These are phyloP conservation scores for Argyra leucocephala DNA, from an alignment of 2,888 invertebrate species.

Conservation along the genomic window DNA sequence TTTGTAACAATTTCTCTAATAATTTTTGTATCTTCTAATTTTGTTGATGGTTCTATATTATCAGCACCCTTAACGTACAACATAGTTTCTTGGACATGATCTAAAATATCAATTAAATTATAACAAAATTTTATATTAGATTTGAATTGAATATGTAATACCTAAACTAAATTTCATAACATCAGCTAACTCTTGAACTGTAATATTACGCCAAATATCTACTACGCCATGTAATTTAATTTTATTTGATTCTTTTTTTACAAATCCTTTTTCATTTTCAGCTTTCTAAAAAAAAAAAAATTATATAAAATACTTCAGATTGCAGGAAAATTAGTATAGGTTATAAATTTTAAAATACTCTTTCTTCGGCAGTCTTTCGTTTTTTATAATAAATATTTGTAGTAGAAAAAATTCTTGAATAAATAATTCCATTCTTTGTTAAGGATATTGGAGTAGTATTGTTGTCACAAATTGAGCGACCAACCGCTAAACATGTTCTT, in stretches of 20 bases:
- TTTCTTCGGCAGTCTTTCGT: constrained; percentile 54
- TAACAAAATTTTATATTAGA: constrained; percentile 8
- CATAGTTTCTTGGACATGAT: constrained; percentile 61
- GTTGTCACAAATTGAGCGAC: not conserved
- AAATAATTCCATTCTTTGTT: not conserved
- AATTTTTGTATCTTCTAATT: constrained; percentile 56
- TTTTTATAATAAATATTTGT: constrained; percentile 46
- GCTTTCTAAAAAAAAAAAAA: constrained; percentile 47
- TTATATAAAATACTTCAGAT: no score
- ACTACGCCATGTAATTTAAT: constrained; percentile 42
- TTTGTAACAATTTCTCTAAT: constrained; percentile 59
- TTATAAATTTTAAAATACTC: constrained; percentile 44
- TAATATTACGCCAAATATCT: constrained; percentile 73
- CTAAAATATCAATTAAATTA: constrained; percentile 39
- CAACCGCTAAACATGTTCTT: not conserved
- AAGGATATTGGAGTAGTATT: not conserved
- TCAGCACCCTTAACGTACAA: constrained; percentile 53
- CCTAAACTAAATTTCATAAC: constrained; percentile 55
- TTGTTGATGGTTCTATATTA: constrained; percentile 47
- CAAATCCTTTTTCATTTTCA: constrained; percentile 35
- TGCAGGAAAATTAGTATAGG: constrained; percentile 15
- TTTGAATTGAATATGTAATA: constrained; percentile 32
- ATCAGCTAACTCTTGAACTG: constrained; percentile 61
- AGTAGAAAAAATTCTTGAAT: constrained; percentile 30
- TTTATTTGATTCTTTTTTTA: constrained; percentile 34